phyloP scores from a whole-genome alignment of 2,113 vertebrate genomes.

The Pelodiscus sinensis region DNA sequence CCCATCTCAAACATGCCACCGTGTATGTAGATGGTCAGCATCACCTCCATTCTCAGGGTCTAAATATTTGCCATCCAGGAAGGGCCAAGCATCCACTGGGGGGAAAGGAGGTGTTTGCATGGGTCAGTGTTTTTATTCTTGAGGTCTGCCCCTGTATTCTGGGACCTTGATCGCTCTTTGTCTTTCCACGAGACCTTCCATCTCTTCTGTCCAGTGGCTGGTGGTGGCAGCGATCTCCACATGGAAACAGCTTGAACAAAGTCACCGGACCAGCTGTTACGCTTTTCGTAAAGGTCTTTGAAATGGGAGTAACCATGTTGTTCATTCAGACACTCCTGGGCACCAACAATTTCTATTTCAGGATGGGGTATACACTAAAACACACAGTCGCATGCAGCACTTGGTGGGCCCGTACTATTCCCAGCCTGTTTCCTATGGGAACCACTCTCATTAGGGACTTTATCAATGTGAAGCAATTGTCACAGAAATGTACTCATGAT shows the following conservation, averaged over 20 bases:
- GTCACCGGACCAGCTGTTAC: background rate
- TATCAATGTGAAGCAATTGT: background rate
- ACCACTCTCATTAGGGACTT: background rate
- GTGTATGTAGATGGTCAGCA: background rate
- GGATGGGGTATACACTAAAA: accelerated
- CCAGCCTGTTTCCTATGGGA: background rate
- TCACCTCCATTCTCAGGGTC: background rate
- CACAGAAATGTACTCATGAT: background rate
- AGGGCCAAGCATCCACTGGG: background rate
- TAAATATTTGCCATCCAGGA: background rate
- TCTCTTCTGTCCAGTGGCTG: background rate
- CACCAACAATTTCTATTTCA: background rate
- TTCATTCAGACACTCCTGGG: background rate
- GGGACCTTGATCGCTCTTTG: background rate
- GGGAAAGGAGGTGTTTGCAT: background rate
- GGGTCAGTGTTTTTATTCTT: background rate
- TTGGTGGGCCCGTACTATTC: background rate
- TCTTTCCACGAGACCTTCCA: background rate
- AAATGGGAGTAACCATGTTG: background rate
- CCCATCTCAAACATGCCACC: background rate
- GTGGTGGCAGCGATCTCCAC: background rate
- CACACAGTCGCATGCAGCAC: background rate
- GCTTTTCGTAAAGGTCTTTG: background rate
- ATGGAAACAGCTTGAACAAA: background rate
- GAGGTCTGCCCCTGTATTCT: background rate